phyloP scores from a whole-genome alignment of 1,140 invertebrate genomes.

The Adelges cooleyi region DNA sequence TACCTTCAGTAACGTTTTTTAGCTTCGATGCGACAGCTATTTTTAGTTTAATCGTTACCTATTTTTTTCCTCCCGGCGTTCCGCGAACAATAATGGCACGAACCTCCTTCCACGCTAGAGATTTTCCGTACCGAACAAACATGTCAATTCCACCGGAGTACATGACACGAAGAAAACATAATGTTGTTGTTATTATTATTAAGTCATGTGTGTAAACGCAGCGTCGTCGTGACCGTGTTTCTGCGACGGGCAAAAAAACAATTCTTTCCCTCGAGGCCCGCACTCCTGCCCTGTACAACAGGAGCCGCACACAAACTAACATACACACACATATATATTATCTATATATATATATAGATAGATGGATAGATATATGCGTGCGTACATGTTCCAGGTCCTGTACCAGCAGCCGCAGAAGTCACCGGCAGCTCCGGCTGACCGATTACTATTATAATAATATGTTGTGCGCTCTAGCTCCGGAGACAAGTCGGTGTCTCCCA shows the following conservation, averaged over 20 bases:
- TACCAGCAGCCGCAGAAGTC: not conserved
- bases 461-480: not conserved
- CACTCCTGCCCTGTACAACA: no score
- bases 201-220: not conserved
- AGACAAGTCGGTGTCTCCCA: not conserved
- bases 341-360: not conserved
- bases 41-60: no score
- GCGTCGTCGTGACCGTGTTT: slow-evolving; percentile 14
- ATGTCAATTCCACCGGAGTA: slow-evolving; percentile 5
- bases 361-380: not conserved
- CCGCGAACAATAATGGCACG: no score
- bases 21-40: no score
- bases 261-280: not conserved
- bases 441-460: no score
- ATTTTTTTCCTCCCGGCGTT: no score
- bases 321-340: not conserved
- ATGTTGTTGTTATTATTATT: slow-evolving; percentile 12
- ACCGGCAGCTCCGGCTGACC: no score
- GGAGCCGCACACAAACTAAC: not conserved
- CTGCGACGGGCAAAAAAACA: not conserved
- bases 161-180: slow-evolving; percentile 10
- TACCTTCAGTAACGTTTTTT: no score
- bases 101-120: no score
- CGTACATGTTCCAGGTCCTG: no score
- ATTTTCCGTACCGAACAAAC: not conserved